phyloP scores from a whole-genome alignment of 2,888 invertebrate species.

The Drosophila gaucha region DNA sequence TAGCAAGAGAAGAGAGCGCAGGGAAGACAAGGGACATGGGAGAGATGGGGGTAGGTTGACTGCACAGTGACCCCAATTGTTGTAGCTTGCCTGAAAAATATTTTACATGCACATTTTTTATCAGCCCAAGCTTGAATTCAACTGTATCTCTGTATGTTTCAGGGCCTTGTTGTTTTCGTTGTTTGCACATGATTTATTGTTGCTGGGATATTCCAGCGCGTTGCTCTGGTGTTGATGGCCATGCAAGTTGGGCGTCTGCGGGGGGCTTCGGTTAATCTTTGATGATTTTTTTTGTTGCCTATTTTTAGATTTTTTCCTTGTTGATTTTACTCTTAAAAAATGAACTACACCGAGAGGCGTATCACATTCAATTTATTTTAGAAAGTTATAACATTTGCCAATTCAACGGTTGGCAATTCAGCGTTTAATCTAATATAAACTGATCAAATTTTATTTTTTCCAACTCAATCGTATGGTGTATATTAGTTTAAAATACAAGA shows the following conservation, averaged over 20 bases:
- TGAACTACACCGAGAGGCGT: constrained; percentile 5
- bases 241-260: constrained; percentile 22
- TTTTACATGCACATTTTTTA: constrained; percentile 74
- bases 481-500: background rate
- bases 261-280: constrained; percentile 10
- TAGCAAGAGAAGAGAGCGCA: background rate
- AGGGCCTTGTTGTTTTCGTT: constrained; percentile 34
- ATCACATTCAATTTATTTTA: constrained; percentile 54
- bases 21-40: background rate
- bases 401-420: constrained; percentile 1
- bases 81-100: constrained; percentile 53
- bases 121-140: constrained; percentile 67
- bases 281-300: constrained; percentile 46
- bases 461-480: background rate
- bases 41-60: constrained; percentile 3
- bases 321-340: constrained; percentile 40
- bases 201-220: constrained; percentile 30
- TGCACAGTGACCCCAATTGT: constrained; percentile 71
- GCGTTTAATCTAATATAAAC: background rate
- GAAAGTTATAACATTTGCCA: constrained; percentile 18
- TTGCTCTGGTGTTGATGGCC: constrained; percentile 54
- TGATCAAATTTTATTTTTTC: background rate
- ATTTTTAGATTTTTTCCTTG: constrained; percentile 32
- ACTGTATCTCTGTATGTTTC: constrained; percentile 53
- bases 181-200: constrained; percentile 60